These are phyloP conservation scores for Labeo catla DNA, from an alignment of 2,113 vertebrate genomes.

Conservation along the genomic window DNA sequence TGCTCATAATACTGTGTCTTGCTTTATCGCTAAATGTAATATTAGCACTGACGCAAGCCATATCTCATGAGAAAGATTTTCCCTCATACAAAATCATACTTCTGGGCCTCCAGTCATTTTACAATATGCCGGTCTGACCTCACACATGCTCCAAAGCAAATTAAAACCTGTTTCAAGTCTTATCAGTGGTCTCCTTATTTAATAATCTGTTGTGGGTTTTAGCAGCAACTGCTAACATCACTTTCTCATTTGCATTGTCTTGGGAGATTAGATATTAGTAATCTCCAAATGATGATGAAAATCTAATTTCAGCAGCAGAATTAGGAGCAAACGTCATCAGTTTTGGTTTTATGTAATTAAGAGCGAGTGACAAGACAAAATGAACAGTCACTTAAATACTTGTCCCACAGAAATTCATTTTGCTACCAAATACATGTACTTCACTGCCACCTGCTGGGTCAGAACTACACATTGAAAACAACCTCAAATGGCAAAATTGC, in stretches of 20 bases:
- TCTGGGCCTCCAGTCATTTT: not conserved
- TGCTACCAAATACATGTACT: not conserved
- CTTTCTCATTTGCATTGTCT: conserved; percentile 27
- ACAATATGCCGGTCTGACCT: conserved; percentile 10
- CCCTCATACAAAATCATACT: not conserved
- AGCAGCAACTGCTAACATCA: not conserved
- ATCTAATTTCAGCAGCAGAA: not conserved
- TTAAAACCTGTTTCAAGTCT: conserved; percentile 32
- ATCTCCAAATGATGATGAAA: conserved; percentile 1
- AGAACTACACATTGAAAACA: not conserved
- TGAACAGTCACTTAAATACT: not conserved
- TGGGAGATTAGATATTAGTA: conserved; percentile 36
- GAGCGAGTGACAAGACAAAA: not conserved
- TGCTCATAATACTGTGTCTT: not conserved
- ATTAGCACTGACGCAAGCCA: not conserved
- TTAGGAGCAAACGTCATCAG: not conserved
- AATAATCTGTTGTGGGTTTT: conserved; percentile 10
- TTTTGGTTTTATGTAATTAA: not conserved
- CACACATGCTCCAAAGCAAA: conserved; percentile 15
- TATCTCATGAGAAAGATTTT: not conserved
- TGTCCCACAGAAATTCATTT: not conserved
- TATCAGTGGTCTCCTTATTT: not conserved
- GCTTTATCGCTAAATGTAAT: not conserved
- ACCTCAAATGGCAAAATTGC: not conserved
- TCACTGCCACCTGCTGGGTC: conserved; percentile 26